Conservation (phyloP, 1,140 invertebrate genomes). For the Aphaenogaster rudis region DNA sequence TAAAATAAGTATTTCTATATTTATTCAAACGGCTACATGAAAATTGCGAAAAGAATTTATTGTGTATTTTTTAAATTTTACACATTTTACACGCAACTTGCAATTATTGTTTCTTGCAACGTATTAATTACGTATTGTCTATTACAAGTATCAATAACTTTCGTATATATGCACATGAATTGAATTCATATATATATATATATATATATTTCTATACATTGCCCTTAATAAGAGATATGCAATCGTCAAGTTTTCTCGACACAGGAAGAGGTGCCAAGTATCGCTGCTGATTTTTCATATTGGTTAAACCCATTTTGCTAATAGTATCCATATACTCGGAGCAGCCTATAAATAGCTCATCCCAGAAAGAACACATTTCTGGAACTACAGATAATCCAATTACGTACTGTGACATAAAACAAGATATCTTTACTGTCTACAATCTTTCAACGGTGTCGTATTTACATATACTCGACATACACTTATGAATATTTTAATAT, state of each 20-base stretch:
- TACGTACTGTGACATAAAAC: not conserved
- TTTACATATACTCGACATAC: not conserved
- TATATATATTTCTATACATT: not conserved
- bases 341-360: conserved; percentile 86
- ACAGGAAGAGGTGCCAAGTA: conserved; percentile 87
- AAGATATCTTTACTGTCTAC: not conserved
- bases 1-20: not conserved
- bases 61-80: not conserved
- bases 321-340: conserved; percentile 89
- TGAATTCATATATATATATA: not conserved
- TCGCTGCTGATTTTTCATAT: conserved; percentile 88
- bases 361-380: conserved; percentile 85
- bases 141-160: not conserved
- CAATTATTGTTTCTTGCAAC: not conserved
- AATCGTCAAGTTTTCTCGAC: conserved; percentile 47
- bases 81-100: not conserved
- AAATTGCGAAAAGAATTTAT: not conserved
- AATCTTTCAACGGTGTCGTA: not conserved
- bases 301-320: conserved; percentile 87
- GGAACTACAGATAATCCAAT: conserved; percentile 79
- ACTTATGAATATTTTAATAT: not conserved
- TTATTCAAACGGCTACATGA: not conserved
- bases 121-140: not conserved
- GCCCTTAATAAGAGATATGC: conserved; percentile 16
- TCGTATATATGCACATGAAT: not conserved